These are phyloP conservation scores for Hypolimnas misippus DNA, from an alignment of 2,888 invertebrate species.

Conservation along the genomic window DNA sequence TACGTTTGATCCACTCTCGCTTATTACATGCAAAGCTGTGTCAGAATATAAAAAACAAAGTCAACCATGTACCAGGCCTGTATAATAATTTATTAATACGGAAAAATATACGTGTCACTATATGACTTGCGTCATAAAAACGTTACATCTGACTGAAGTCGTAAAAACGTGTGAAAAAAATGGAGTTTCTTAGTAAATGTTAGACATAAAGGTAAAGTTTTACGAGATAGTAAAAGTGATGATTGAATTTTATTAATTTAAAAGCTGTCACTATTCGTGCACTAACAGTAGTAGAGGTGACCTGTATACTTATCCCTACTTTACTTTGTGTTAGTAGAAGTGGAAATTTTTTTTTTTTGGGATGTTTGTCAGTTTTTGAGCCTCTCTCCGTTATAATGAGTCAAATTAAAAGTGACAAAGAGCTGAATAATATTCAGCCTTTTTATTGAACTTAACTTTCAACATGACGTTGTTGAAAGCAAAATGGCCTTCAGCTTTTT, in stretches of 20 bases:
- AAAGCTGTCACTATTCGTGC: background rate
- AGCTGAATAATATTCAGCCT: no score
- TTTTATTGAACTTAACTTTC: no score
- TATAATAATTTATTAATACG: conserved; percentile 39
- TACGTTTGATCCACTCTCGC: conserved; percentile 38
- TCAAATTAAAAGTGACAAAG: no score
- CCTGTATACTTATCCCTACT: no score
- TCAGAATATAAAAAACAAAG: conserved; percentile 34
- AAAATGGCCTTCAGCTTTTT: no score
- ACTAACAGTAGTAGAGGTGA: background rate
- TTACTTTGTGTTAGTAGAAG: no score
- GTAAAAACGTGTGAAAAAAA: conserved; percentile 35
- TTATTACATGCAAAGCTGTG: conserved; percentile 34
- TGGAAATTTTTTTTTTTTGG: no score
- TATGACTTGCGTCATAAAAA: conserved; percentile 34
- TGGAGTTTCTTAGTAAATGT: conserved; percentile 20
- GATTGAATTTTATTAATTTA: conserved; percentile 15
- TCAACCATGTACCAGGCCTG: conserved; percentile 25
- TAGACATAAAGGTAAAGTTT: conserved; percentile 13
- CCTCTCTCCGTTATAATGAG: no score
- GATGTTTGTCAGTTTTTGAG: no score
- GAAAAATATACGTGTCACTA: conserved; percentile 30
- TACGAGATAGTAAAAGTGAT: conserved; percentile 13
- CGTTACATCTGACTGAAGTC: conserved; percentile 26
- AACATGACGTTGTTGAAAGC: no score